These are phyloP conservation scores for Montipora cactus DNA, from an alignment of 64 coral and sea anemone species.

Conservation along the genomic window DNA sequence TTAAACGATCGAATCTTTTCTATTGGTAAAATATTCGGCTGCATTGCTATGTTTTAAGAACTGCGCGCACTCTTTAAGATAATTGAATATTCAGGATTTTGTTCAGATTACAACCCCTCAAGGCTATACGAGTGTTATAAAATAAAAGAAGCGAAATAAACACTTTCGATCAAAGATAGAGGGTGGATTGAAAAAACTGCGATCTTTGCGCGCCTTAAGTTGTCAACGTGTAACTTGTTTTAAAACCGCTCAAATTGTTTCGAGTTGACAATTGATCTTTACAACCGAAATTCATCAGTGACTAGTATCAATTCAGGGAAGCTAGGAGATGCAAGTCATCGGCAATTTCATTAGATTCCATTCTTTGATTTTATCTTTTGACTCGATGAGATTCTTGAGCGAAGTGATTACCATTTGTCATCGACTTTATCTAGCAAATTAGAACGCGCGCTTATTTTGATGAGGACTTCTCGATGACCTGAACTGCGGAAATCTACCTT, in stretches of 20 bases:
- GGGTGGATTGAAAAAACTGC: conserved; percentile 10
- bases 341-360: conserved; percentile 63
- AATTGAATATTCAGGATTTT: conserved; percentile 43
- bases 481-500: conserved; percentile 62
- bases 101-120: conserved; percentile 27
- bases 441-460: conserved; percentile 44
- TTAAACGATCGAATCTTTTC: conserved; percentile 11
- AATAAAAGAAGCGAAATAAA: conserved; percentile 22
- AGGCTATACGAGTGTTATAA: conserved; percentile 6
- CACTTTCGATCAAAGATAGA: not conserved
- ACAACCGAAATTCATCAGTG: not conserved
- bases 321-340: conserved; percentile 28
- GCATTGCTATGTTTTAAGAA: conserved; percentile 15
- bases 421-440: conserved; percentile 55
- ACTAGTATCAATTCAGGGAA: conserved; percentile 21
- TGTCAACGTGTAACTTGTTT: not conserved
- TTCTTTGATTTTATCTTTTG: conserved; percentile 67
- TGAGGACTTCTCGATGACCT: conserved; percentile 29
- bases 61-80: conserved; percentile 1
- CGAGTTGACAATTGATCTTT: conserved; percentile 27
- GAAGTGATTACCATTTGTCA: conserved; percentile 53
- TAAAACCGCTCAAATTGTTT: conserved; percentile 13
- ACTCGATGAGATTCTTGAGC: conserved; percentile 50
- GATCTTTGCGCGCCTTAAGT: not conserved
- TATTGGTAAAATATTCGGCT: not conserved